Evolutionary conservation across 2,113 vertebrate genomes (phyloP).

Genomic region (Lanius ludovicianus): DNA sequence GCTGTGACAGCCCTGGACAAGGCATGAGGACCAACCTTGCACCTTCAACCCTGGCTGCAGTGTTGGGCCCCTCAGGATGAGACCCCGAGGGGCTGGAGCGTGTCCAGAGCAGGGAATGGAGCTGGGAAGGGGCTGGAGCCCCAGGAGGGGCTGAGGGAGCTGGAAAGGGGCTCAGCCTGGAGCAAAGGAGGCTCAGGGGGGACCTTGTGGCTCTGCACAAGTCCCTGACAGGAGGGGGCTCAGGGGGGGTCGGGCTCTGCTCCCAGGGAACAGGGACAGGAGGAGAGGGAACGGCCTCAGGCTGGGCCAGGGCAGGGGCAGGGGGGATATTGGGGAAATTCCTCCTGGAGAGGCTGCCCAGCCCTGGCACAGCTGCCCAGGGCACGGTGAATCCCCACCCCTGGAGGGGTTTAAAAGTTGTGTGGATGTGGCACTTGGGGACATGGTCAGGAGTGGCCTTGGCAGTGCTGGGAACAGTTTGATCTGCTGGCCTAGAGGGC

Average conservation of each 20-base stretch:
- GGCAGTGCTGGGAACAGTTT: background rate
- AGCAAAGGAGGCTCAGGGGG: background rate
- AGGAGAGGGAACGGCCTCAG: background rate
- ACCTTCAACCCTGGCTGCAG: background rate
- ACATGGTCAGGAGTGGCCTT: background rate
- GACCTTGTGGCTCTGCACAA: background rate
- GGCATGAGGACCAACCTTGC: background rate
- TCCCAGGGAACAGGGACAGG: background rate
- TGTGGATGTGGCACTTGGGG: background rate
- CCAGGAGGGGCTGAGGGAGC: background rate
- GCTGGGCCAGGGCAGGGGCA: fast-evolving
- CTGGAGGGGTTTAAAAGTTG: fast-evolving
- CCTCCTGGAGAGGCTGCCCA: fast-evolving
- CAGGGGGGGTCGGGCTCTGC: background rate
- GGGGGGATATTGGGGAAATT: fast-evolving
- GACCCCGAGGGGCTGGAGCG: background rate
- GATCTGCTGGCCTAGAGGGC: fast-evolving
- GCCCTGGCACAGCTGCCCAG: background rate
- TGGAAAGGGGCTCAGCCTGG: background rate
- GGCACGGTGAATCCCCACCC: background rate
- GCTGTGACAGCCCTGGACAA: background rate
- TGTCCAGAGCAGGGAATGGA: background rate
- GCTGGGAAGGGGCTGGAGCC: background rate
- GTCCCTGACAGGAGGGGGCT: background rate
- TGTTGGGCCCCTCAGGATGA: background rate